Percentiles rank a stretch among this genome's conserved stretches.
These are phyloP conservation scores for Morinoia aosen DNA, from an alignment of 2,888 invertebrate species.

Conservation along the genomic window DNA sequence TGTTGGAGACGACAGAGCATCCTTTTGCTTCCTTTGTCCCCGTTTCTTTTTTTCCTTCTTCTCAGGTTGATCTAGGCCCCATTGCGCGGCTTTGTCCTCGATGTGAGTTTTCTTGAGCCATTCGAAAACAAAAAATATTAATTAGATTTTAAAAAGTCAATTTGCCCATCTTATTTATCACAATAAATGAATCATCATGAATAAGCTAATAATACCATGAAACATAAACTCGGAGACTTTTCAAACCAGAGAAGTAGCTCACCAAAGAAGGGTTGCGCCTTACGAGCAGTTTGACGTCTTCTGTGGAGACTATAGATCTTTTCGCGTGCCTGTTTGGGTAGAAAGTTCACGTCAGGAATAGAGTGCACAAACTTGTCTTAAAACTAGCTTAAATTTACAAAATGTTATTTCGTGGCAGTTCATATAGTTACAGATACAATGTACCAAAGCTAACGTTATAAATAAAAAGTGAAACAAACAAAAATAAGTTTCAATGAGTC, in stretches of 20 bases:
- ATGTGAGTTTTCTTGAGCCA: not conserved
- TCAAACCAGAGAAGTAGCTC: not conserved
- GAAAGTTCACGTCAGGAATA: not conserved
- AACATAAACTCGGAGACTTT: not conserved
- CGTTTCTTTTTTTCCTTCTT: not conserved
- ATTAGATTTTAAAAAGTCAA: not conserved
- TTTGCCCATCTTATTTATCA: not conserved
- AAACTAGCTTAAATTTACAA: not conserved
- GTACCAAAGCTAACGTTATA: not conserved
- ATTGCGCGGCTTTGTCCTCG: not conserved
- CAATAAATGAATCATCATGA: not conserved
- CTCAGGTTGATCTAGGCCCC: not conserved
- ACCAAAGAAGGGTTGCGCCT: constrained; percentile 25
- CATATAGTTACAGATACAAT: not conserved
- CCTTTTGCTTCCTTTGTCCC: not conserved
- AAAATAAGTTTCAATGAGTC: not conserved
- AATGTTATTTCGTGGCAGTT: not conserved
- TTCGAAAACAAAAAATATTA: not conserved
- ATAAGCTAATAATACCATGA: not conserved
- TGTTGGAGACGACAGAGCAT: not conserved
- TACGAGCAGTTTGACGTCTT: constrained; percentile 37
- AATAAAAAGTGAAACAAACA: not conserved
- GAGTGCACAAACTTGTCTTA: not conserved
- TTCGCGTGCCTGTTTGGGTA: constrained; percentile 21
- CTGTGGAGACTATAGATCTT: not conserved